A percentile compares a stretch with the other conserved stretches of the same genome.
These are phyloP conservation scores for Myotis pilosus DNA, from an alignment of 2,797 vertebrate genomes.

Conservation along the genomic window DNA sequence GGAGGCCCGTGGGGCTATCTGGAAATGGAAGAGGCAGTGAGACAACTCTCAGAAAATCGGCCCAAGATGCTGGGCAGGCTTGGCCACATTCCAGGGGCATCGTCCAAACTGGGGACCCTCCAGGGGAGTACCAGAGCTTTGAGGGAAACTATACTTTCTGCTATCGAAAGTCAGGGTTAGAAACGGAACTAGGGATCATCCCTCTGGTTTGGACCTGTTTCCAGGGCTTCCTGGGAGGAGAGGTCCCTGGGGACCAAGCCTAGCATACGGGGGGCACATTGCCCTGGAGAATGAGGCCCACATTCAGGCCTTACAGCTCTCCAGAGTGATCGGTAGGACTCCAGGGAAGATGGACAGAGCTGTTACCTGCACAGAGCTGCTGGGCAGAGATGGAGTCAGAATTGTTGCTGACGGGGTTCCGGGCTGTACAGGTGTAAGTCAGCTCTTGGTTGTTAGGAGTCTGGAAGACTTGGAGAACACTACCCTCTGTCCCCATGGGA, in stretches of 20 bases:
- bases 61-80: neutral
- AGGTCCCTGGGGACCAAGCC: neutral
- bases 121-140: neutral
- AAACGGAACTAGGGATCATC: neutral
- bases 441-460: neutral
- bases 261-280: neutral
- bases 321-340: neutral
- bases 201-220: neutral
- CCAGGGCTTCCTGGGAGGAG: neutral
- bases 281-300: neutral
- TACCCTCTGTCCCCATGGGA: neutral
- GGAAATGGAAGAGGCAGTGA: conserved; percentile 48
- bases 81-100: neutral
- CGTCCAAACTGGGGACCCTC: neutral
- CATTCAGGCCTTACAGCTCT: neutral
- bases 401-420: conserved; percentile 71
- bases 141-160: neutral
- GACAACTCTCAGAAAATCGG: neutral
- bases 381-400: conserved; percentile 48
- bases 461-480: conserved; percentile 50
- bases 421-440: conserved; percentile 54
- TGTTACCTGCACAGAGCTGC: conserved; percentile 68
- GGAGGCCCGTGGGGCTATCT: neutral
- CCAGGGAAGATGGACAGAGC: neutral
- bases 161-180: neutral